phyloP scores from a whole-genome alignment of 2,888 invertebrate genomes.

The Hoplodrina blanda region DNA sequence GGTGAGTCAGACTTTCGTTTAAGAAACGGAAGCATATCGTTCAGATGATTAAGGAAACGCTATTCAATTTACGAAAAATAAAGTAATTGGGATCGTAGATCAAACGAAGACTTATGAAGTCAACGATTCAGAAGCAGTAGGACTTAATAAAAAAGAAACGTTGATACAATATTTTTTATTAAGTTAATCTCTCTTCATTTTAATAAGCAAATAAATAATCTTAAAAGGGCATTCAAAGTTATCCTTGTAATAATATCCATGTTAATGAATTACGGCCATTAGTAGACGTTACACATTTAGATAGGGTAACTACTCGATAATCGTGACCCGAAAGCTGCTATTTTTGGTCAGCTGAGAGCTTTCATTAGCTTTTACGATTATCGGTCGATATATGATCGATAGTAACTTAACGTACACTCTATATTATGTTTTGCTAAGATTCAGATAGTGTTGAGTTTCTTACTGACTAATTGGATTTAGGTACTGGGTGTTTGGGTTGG shows the following conservation, averaged over 20 bases:
- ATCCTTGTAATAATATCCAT: not conserved
- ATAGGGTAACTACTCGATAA: conserved; percentile 27
- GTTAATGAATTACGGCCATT: conserved; percentile 24
- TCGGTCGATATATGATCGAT: too few species aligned
- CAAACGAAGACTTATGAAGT: conserved; percentile 11
- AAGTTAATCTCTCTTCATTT: not conserved
- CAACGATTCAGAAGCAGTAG: not conserved
- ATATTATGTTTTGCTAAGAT: conserved; percentile 4
- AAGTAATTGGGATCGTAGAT: conserved; percentile 21
- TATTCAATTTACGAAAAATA: conserved; percentile 23
- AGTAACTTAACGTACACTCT: conserved; percentile 2
- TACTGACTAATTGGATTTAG: too few species aligned
- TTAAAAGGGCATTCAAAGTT: not conserved
- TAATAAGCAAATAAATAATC: conserved; percentile 4
- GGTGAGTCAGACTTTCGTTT: conserved; percentile 43
- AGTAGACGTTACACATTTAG: conserved; percentile 16
- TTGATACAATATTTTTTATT: conserved; percentile 7
- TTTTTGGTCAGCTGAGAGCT: conserved; percentile 41
- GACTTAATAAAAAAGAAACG: not conserved
- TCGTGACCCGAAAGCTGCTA: conserved; percentile 29
- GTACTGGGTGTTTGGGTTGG: not conserved
- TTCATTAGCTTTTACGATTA: conserved; percentile 50
- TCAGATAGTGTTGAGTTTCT: conserved; percentile 1
- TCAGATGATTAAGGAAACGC: conserved; percentile 18
- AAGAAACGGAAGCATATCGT: conserved; percentile 27